Evolutionary conservation across 2,888 invertebrate genomes (phyloP).

Genomic region (Lycaena phlaeas): DNA sequence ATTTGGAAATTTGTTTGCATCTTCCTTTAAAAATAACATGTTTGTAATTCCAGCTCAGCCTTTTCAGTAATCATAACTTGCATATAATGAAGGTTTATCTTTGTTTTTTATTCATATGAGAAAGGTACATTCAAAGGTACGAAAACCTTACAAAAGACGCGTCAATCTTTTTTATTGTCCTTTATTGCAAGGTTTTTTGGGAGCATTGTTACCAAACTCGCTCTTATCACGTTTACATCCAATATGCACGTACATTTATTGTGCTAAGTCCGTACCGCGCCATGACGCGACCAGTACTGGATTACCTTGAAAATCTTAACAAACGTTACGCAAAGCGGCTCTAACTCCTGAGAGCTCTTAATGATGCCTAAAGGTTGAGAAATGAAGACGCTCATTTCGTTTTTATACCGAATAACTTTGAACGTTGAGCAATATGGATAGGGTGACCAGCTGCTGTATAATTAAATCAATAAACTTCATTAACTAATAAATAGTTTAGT

Average conservation of each 20-base stretch:
- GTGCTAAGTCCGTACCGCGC: slow-evolving; percentile 21
- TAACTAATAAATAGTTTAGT: too few species aligned
- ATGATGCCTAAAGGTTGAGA: slow-evolving; percentile 23
- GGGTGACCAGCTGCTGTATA: not conserved
- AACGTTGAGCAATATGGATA: not conserved
- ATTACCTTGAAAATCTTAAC: slow-evolving; percentile 60
- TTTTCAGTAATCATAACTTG: too few species aligned
- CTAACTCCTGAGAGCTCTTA: slow-evolving; percentile 24
- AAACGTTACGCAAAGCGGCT: slow-evolving; percentile 40
- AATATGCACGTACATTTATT: slow-evolving; percentile 1
- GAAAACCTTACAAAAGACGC: too few species aligned
- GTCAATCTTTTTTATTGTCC: too few species aligned
- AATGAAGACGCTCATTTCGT: slow-evolving; percentile 26
- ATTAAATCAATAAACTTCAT: too few species aligned
- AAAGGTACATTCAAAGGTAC: too few species aligned
- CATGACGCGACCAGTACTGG: slow-evolving; percentile 40
- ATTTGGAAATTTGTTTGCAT: too few species aligned
- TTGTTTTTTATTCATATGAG: too few species aligned
- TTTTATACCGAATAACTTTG: slow-evolving; percentile 1
- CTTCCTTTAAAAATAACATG: too few species aligned
- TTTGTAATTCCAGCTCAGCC: too few species aligned
- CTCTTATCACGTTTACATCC: slow-evolving; percentile 3
- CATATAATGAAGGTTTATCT: too few species aligned
- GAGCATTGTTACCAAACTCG: not conserved
- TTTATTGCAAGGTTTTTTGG: not conserved